phyloP scores from a whole-genome alignment of 2,888 invertebrate genomes.

The Pollenia griseotomentosa region DNA sequence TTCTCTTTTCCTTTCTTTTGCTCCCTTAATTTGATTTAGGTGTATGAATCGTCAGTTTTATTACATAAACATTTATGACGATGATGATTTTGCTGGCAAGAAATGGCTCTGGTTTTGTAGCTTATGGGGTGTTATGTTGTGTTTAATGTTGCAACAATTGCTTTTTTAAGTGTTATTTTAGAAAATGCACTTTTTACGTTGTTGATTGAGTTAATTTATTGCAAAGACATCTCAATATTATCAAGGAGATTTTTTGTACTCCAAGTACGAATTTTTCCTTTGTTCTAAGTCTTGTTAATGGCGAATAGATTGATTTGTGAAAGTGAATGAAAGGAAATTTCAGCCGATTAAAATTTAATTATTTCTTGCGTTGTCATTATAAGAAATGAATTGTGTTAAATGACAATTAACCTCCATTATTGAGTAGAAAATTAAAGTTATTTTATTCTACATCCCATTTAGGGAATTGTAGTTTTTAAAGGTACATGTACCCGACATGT shows the following conservation, averaged over 20 bases:
- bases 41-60: slow-evolving; percentile 11
- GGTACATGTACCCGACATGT: no score
- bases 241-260: neutral
- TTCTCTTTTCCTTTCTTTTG: neutral
- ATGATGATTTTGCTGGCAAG: slow-evolving; percentile 7
- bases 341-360: no score
- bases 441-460: no score
- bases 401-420: no score
- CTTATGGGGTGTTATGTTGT: neutral
- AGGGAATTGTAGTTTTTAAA: no score
- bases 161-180: slow-evolving; percentile 19
- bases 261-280: neutral
- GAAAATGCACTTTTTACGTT: slow-evolving; percentile 31
- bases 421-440: no score
- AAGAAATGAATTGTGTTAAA: no score
- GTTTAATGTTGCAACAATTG: slow-evolving; percentile 27
- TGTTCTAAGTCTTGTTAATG: slow-evolving; percentile 1
- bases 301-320: neutral
- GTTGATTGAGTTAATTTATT: slow-evolving; percentile 42
- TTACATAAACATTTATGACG: slow-evolving; percentile 14
- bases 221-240: neutral
- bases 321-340: neutral
- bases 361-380: no score
- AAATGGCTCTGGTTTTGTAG: neutral
- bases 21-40: slow-evolving; percentile 33